Conservation (phyloP, 1,140 invertebrate species). For the Drosophila azteca region DNA sequence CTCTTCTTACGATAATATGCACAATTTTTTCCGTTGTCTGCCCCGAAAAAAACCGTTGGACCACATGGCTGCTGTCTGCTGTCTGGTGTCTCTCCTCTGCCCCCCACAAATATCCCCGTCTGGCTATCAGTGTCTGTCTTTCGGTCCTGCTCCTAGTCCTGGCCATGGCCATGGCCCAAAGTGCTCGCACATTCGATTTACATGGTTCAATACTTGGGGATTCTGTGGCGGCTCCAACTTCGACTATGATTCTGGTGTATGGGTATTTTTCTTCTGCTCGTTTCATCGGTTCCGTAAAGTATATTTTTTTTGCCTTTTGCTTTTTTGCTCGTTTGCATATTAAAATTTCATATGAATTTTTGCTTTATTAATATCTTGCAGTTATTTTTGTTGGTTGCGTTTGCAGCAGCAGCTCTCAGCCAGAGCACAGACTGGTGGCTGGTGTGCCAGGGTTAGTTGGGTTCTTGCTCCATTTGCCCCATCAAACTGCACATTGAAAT, state of each 20-base stretch:
- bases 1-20: conserved; percentile 48
- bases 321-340: conserved; percentile 76
- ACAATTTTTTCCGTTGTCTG: conserved; percentile 50
- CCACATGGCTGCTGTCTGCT: conserved; percentile 37
- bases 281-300: conserved; percentile 22
- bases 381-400: conserved; percentile 70
- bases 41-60: conserved; percentile 46
- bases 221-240: conserved; percentile 28
- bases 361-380: conserved; percentile 80
- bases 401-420: no score
- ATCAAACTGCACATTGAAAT: conserved; percentile 76
- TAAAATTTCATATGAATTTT: conserved; percentile 81
- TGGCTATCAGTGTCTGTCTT: conserved; percentile 28
- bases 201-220: conserved; percentile 69
- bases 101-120: not conserved
- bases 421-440: conserved; percentile 36
- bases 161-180: conserved; percentile 21
- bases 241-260: conserved; percentile 9
- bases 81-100: conserved; percentile 9
- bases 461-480: conserved; percentile 75
- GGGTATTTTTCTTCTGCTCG: conserved; percentile 44
- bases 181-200: conserved; percentile 65
- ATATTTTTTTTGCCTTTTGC: conserved; percentile 50
- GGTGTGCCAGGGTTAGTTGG: conserved; percentile 52
- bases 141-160: conserved; percentile 20